Percentiles rank a stretch among this genome's conserved stretches.
Evolutionary conservation across 2,888 invertebrate genomes (phyloP).

Genomic region (Ennomos erosarius): DNA sequence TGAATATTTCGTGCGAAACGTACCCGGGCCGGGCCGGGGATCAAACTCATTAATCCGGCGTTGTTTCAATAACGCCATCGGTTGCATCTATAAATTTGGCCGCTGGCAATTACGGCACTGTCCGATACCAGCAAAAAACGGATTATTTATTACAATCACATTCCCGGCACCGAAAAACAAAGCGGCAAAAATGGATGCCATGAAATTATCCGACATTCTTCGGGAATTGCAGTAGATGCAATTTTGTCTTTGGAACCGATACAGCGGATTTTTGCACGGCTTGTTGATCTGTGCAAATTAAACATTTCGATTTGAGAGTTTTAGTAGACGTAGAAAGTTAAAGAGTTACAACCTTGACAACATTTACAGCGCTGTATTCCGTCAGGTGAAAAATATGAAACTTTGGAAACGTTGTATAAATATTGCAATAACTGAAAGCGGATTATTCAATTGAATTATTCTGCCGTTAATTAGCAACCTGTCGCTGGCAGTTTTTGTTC

Average conservation of each 20-base stretch:
- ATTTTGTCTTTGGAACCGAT: slow-evolving; percentile 21
- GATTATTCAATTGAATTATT: slow-evolving; percentile 15
- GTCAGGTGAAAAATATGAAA: slow-evolving; percentile 15
- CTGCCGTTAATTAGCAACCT: slow-evolving; percentile 12
- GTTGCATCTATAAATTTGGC: slow-evolving; percentile 48
- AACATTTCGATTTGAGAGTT: background rate
- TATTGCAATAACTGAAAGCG: slow-evolving; percentile 16
- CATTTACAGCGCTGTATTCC: background rate
- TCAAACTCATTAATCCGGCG: slow-evolving; percentile 46
- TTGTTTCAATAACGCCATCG: slow-evolving; percentile 48
- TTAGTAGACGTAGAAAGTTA: background rate
- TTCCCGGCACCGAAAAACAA: slow-evolving; percentile 38
- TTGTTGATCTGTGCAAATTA: background rate
- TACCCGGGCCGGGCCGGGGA: slow-evolving; percentile 15
- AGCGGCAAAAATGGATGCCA: slow-evolving; percentile 33
- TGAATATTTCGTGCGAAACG: slow-evolving; percentile 17
- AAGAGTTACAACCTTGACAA: no score
- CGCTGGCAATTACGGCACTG: slow-evolving; percentile 44
- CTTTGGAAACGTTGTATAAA: background rate
- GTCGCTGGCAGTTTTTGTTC: slow-evolving; percentile 6
- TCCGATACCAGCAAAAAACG: slow-evolving; percentile 42
- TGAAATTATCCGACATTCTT: slow-evolving; percentile 29
- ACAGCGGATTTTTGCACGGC: slow-evolving; percentile 16
- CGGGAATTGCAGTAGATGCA: slow-evolving; percentile 33
- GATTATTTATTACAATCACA: slow-evolving; percentile 45